Percentiles rank a stretch among this genome's conserved stretches.
Evolutionary conservation across 2,797 vertebrate species (phyloP).

Genomic region (Amphiprion clarkii): DNA sequence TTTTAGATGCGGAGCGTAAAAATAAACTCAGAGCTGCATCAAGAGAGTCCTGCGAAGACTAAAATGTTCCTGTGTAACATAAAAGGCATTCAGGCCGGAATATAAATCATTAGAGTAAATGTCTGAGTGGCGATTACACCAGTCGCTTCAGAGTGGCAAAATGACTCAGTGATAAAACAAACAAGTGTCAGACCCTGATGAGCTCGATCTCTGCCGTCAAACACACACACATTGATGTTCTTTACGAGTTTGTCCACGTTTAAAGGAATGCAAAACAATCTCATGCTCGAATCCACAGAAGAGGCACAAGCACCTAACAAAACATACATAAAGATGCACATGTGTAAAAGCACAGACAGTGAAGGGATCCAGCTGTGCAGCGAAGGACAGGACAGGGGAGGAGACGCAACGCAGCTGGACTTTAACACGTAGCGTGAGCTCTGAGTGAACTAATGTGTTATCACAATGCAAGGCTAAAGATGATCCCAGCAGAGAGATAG

Average conservation of each 20-base stretch:
- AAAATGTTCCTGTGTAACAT: conserved; percentile 31
- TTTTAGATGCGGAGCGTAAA: conserved; percentile 18
- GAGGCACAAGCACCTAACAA: background rate
- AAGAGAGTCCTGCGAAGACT: conserved; percentile 30
- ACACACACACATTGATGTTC: conserved; percentile 4
- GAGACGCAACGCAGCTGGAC: conserved; percentile 74
- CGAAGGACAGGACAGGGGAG: conserved; percentile 68
- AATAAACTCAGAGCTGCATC: conserved; percentile 16
- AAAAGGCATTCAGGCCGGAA: background rate
- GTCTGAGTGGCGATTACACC: conserved; percentile 47
- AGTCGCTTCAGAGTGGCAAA: conserved; percentile 21
- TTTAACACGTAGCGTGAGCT: conserved; percentile 26
- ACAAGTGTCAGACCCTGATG: conserved; percentile 50
- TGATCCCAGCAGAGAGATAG: conserved; percentile 29
- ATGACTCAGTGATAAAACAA: conserved; percentile 64
- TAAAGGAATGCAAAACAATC: background rate
- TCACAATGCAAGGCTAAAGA: conserved; percentile 36
- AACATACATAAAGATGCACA: conserved; percentile 11
- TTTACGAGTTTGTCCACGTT: too few species aligned
- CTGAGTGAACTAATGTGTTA: conserved; percentile 41
- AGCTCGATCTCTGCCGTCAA: conserved; percentile 16
- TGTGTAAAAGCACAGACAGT: conserved; percentile 37
- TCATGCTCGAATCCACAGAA: conserved; percentile 15
- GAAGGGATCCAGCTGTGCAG: conserved; percentile 73
- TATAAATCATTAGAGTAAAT: conserved; percentile 58